A percentile compares a stretch with the other conserved stretches of the same genome.
These are phyloP conservation scores for Ivindomyrus marchei DNA, from an alignment of 2,113 vertebrate species.

Conservation along the genomic window DNA sequence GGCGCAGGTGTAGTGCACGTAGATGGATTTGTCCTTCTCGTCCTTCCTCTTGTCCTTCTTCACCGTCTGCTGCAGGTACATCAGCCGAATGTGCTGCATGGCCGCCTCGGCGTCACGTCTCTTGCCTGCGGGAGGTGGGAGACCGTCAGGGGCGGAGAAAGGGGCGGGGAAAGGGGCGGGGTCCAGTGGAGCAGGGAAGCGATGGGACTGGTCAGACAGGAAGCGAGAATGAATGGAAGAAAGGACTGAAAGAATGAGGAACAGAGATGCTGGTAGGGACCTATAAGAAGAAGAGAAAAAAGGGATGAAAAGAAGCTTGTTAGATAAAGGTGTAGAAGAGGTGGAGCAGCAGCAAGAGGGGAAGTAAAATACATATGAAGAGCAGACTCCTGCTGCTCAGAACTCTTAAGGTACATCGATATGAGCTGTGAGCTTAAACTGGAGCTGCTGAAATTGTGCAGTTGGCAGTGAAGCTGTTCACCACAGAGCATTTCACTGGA, in stretches of 20 bases:
- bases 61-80: slow-evolving; percentile 62
- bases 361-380: background rate
- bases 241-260: background rate
- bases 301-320: background rate
- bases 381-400: background rate
- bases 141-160: background rate
- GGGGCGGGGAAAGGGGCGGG: background rate
- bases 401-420: background rate
- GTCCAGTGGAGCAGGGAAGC: background rate
- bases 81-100: slow-evolving; percentile 61
- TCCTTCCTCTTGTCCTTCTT: slow-evolving; percentile 30
- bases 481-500: background rate
- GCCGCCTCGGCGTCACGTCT: slow-evolving; percentile 56
- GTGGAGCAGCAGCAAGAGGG: background rate
- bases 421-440: background rate
- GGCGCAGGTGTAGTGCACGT: slow-evolving; percentile 77
- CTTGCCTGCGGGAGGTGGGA: slow-evolving; percentile 51
- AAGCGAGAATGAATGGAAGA: background rate
- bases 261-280: background rate
- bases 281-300: background rate
- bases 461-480: background rate
- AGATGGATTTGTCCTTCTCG: slow-evolving; percentile 56
- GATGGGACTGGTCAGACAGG: background rate
- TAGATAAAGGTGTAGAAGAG: background rate
- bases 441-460: background rate